A percentile compares a stretch with the other conserved stretches of the same genome.
Evolutionary conservation across 2,888 invertebrate genomes (phyloP).

Genomic region (Conops quadrifasciatus): DNA sequence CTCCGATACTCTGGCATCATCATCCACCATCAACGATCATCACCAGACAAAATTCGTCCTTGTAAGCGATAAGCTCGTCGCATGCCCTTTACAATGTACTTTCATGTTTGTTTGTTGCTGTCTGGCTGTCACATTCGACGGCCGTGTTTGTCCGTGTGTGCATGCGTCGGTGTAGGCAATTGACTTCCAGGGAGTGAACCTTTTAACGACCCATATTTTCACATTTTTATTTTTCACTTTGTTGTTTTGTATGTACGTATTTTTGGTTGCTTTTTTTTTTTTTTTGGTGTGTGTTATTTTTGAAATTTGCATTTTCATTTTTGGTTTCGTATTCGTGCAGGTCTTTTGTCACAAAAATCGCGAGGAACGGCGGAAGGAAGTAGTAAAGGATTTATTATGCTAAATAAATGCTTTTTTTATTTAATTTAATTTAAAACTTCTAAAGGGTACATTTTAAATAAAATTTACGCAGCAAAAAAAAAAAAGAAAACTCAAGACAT

Average conservation of each 20-base stretch:
- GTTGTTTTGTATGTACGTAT: not conserved
- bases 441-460: too few species aligned
- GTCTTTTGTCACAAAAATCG: not conserved
- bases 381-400: too few species aligned
- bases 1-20: not conserved
- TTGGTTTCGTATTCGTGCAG: not conserved
- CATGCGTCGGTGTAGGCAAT: not conserved
- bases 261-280: not conserved
- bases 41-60: conserved; percentile 32
- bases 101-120: too few species aligned
- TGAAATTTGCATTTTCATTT: not conserved
- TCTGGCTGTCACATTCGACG: too few species aligned
- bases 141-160: conserved; percentile 4
- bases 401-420: too few species aligned
- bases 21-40: not conserved
- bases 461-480: too few species aligned
- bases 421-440: too few species aligned
- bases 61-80: not conserved
- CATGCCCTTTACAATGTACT: too few species aligned
- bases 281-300: conserved; percentile 2
- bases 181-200: conserved; percentile 28
- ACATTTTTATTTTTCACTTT: not conserved
- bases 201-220: conserved; percentile 30
- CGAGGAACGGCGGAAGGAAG: not conserved
- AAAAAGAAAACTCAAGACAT: too few species aligned